Conservation (phyloP, 2,888 invertebrate genomes). For the Buathra laborator region DNA sequence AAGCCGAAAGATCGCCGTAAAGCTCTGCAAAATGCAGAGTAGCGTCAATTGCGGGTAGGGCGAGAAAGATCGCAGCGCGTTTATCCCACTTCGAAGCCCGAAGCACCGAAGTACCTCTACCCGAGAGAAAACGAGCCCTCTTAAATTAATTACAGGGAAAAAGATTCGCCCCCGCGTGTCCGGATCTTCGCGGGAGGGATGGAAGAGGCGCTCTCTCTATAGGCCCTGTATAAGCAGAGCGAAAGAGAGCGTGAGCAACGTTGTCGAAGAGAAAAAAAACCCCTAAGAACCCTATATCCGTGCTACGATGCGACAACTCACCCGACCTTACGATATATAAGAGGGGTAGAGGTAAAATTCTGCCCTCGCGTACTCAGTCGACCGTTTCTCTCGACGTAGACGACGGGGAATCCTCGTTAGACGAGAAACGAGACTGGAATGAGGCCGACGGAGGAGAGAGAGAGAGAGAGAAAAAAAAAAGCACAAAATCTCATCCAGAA, state of each 20-base stretch:
- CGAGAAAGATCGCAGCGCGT: conserved; percentile 33
- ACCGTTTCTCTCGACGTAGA: conserved; percentile 61
- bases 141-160: conserved; percentile 85
- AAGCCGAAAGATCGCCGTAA: conserved; percentile 42
- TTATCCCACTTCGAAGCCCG: conserved; percentile 12
- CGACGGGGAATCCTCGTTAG: conserved; percentile 78
- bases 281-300: conserved; percentile 38
- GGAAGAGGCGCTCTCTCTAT: conserved; percentile 46
- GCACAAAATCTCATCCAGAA: conserved; percentile 70
- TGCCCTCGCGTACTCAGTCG: conserved; percentile 77
- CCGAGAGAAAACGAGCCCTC: conserved; percentile 79
- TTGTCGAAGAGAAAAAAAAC: conserved; percentile 18
- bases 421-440: conserved; percentile 55
- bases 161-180: conserved; percentile 78
- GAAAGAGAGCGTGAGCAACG: neutral
- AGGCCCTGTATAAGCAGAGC: conserved; percentile 14
- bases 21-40: conserved; percentile 46
- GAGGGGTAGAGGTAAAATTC: conserved; percentile 48
- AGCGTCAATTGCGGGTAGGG: conserved; percentile 48
- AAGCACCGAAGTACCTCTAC: conserved; percentile 64
- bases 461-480: conserved; percentile 40
- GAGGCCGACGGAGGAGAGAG: conserved; percentile 37
- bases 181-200: conserved; percentile 72
- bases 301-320: conserved; percentile 44
- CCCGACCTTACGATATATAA: conserved; percentile 38